Evolutionary conservation across 2,797 vertebrate species (phyloP).

Genomic region (Halcyon leucocephala): DNA sequence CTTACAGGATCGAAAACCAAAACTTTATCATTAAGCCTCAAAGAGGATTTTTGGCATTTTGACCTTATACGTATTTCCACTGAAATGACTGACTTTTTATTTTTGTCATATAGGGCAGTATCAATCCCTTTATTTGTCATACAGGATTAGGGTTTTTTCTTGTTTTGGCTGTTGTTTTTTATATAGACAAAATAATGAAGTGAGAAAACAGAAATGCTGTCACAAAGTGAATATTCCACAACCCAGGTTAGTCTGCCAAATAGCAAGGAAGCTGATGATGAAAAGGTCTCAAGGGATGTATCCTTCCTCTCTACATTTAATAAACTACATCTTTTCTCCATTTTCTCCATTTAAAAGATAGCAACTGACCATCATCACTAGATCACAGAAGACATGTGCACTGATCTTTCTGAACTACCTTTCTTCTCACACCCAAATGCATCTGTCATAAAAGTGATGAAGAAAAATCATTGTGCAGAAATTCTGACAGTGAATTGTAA

Average conservation of each 20-base stretch:
- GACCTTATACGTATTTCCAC: not conserved
- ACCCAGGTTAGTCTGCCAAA: not conserved
- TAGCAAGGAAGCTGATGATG: not conserved
- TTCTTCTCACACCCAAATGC: not conserved
- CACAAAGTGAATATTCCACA: not conserved
- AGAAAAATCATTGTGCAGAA: not conserved
- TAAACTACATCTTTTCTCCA: not conserved
- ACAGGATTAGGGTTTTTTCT: not conserved
- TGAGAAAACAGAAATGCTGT: not conserved
- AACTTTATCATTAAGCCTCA: not conserved
- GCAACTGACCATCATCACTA: not conserved
- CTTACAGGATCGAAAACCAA: not conserved
- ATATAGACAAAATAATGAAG: not conserved
- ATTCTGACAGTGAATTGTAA: not conserved
- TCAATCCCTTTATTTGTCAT: not conserved
- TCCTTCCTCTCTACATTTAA: not conserved
- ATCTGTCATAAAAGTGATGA: not conserved
- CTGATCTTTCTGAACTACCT: not conserved
- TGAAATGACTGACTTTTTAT: not conserved
- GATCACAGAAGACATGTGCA: not conserved
- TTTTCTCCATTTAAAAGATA: not conserved
- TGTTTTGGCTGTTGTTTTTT: not conserved
- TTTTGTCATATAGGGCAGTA: not conserved
- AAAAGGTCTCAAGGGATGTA: not conserved
- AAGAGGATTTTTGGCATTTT: not conserved